Evolutionary conservation across 92 coral and sea anemone species (phyloP).

Genomic region (Epizoanthus illoricatus): DNA sequence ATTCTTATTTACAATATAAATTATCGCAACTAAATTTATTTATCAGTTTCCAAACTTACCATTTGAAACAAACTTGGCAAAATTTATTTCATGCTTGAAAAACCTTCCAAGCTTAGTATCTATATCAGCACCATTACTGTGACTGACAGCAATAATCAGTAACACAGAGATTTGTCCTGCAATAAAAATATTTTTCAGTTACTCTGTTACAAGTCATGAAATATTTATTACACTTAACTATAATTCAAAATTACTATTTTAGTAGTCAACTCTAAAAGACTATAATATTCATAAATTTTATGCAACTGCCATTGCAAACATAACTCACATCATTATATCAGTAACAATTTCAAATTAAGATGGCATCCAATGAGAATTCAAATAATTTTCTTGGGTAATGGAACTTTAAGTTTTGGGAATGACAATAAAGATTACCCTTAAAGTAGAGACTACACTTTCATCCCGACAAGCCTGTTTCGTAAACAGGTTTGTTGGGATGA

Average conservation of each 20-base stretch:
- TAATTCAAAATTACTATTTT: not conserved
- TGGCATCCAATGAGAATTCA: no score
- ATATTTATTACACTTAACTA: no score
- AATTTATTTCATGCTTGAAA: constrained; percentile 56
- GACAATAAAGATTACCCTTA: no score
- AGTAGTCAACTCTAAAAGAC: no score
- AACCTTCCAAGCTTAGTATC: constrained; percentile 64
- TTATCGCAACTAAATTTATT: constrained; percentile 18
- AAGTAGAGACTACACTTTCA: no score
- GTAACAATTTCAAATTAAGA: no score
- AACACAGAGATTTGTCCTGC: constrained; percentile 6
- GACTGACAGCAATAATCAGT: constrained; percentile 5
- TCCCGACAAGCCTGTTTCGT: no score
- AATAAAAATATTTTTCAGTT: not conserved
- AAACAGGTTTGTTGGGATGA: no score
- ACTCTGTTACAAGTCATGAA: no score
- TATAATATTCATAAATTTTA: not conserved
- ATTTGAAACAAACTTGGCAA: constrained; percentile 54
- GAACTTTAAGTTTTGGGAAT: no score
- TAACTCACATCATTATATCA: no score
- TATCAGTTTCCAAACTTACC: constrained; percentile 40
- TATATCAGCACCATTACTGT: not conserved
- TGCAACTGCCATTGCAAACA: not conserved
- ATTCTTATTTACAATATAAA: not conserved
- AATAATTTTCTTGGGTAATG: no score